Evolutionary conservation across 1,140 invertebrate genomes (phyloP), one percentile per base, ranked within the genome.

Genomic region (Venturia canescens): DNA sequence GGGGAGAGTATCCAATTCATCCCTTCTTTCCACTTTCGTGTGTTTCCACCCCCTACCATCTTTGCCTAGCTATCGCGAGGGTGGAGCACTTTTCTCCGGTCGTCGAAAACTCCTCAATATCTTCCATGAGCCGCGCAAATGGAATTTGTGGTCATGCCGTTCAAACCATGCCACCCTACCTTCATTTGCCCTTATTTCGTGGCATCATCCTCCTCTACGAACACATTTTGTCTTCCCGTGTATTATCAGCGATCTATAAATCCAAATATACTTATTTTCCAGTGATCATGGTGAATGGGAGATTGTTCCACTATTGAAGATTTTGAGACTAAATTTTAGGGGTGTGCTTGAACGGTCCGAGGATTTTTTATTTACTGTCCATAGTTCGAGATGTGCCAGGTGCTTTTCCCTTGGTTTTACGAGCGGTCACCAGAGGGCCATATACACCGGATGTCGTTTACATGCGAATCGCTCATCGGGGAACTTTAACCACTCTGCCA

Each of bases 121-220:
- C 88, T 89, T 86, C 86, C 87, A 86, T 86, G 79, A 83, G 80
- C 70, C 50, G 18, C 50, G 86, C 87, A 90, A 90, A 90, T 89
- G 90, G 88, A 90, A 90, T 90, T 89, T 90, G 89, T 81, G 89
- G 89, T 87, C 80, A 84, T 82, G 80, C 77, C 38, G 79, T 48
- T 34, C 69, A 15, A 63, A n/a, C 27, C 60, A 50, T 21, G 1
- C 50, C n/a, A 53, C n/a, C n/a, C 50, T 34, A 27, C 57, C 38
- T 67, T 34, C 80, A 75, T 21, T 48, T 70, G 48, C 70, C 50
- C 23, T 44, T 60, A 53, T 78, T 26, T 53, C 81, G 53, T 79
- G 71, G 50, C 82, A 76, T 63, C 79, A 80, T 60, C 78, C 48
- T 38, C 72, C 74, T 60, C 18, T 79, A 69, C n/a, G 63, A 57